Percentiles rank a stretch among this genome's conserved stretches.
Conservation (phyloP, 2,888 invertebrate species). For the Danaus chrysippus region DNA sequence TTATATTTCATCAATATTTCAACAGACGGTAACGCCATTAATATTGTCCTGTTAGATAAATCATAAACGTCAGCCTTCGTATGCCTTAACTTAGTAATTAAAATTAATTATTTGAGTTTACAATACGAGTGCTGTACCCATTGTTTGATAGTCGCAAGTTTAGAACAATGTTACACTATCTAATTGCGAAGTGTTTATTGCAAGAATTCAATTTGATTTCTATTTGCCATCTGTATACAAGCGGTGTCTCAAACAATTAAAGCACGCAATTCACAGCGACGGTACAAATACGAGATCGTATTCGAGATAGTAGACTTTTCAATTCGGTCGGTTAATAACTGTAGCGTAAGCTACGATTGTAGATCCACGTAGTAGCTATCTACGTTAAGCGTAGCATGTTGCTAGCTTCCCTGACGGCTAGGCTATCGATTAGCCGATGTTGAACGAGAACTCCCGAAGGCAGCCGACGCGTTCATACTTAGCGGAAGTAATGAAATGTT, state of each 20-base stretch:
- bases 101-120: too few relatives aligned
- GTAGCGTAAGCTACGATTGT: constrained; percentile 67
- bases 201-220: constrained; percentile 37
- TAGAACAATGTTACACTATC: constrained; percentile 30
- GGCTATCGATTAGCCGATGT: constrained; percentile 70
- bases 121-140: too few relatives aligned
- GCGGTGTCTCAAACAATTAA: constrained; percentile 41
- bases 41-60: too few relatives aligned
- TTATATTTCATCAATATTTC: too few relatives aligned
- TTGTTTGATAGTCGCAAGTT: constrained; percentile 9
- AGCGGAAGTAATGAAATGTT: constrained; percentile 78
- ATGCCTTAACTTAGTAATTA: too few relatives aligned
- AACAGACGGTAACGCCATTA: too few relatives aligned
- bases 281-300: constrained; percentile 39
- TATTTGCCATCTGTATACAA: constrained; percentile 39
- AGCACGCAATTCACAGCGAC: constrained; percentile 34
- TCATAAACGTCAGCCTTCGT: too few relatives aligned
- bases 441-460: constrained; percentile 50
- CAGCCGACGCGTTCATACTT: constrained; percentile 62
- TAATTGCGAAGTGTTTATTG: constrained; percentile 27
- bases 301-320: constrained; percentile 51
- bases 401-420: constrained; percentile 59
- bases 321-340: constrained; percentile 46
- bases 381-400: constrained; percentile 44
- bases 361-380: constrained; percentile 60